Base-by-base conservation (phyloP, 1,140 invertebrate genomes). In the Ceratina calcarata region DNA sequence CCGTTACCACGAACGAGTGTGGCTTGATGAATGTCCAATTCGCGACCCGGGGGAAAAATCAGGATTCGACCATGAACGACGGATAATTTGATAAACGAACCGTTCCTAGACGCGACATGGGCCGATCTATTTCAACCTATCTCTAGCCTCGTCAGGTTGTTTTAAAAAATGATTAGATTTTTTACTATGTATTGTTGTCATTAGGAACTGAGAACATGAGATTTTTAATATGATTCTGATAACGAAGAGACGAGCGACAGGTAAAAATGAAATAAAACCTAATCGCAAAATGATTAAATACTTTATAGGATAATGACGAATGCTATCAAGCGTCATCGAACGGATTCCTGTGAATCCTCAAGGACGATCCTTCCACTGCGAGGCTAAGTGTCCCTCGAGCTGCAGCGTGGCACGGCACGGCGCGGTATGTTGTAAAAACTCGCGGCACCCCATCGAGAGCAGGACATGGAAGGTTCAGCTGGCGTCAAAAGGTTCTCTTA, bases 1-100 rank as follows among this genome's bases (percentile, higher is more conserved):
- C 77, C 76, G 70, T 78, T 80, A 84, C 66, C 74, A 57, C 64
- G 70, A 75, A 67, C 37, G 45, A 49, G 67, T 37, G 79, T n/a
- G 66, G 15, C 64, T 45, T 55, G 32, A 45, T 45, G 37, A 45
- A 45, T 45, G 32, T 57, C 65, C 24, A 64, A 51, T 24, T 27
- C 24, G 49, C 37, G 37, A 6, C 10, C 37, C 10, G 10, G 10
- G 37, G 55, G 55, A 80, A 80, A 83, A 84, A 80, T 80, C 70
- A 60, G 27, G 64, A 45, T 81, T 66, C 60, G 67, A 10, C 15
- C 12, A 49, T 10, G 62, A 62, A 82, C 70, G 55, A 68, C n/a
- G 32, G 69, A 73, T 55, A n/a, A n/a, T n/a, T n/a, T n/a, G 65
- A 83, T 74, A 53, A 72, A 57, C 20, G 20, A 27, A 6, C 22